Percentiles rank a stretch among this genome's conserved stretches.
Conservation (phyloP, 1,140 invertebrate species). For the Plodia interpunctella region DNA sequence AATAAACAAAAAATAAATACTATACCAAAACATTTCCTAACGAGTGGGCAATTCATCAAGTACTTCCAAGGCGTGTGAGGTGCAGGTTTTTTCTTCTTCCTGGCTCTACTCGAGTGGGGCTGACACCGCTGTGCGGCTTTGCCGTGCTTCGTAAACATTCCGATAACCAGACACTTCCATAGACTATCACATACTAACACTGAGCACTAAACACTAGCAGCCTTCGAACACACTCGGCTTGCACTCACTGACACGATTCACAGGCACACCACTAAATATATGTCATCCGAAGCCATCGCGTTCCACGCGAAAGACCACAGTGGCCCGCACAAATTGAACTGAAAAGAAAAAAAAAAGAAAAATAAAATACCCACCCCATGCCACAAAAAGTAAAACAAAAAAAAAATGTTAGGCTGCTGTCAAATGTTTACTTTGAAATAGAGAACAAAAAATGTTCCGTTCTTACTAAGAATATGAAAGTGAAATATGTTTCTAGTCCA, state of each 20-base stretch:
- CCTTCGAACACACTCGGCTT: conserved; percentile 31
- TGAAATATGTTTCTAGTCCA: conserved; percentile 21
- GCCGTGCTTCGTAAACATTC: conserved; percentile 72
- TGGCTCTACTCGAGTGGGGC: conserved; percentile 59
- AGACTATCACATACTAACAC: conserved; percentile 69
- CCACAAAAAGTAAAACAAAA: conserved; percentile 36
- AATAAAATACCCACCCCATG: conserved; percentile 47
- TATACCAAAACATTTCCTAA: conserved; percentile 78
- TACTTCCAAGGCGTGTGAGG: conserved; percentile 75
- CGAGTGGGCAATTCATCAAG: conserved; percentile 78
- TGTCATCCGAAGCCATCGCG: conserved; percentile 65
- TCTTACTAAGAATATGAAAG: conserved; percentile 43
- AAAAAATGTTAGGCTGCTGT: conserved; percentile 35
- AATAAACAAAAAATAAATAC: conserved; percentile 56
- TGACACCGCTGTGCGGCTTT: conserved; percentile 66
- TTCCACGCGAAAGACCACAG: conserved; percentile 49
- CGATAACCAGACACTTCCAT: conserved; percentile 64
- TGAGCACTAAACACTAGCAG: conserved; percentile 36
- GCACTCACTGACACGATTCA: conserved; percentile 50
- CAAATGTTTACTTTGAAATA: conserved; percentile 20
- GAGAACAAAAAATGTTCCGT: conserved; percentile 34
- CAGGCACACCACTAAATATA: conserved; percentile 53
- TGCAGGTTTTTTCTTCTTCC: conserved; percentile 72
- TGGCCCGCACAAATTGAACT: conserved; percentile 56
- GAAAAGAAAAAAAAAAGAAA: conserved; percentile 74